Percentiles rank a stretch among this genome's conserved stretches.
Conservation (phyloP, 2,797 vertebrate genomes). For the Clarias fuscus region DNA sequence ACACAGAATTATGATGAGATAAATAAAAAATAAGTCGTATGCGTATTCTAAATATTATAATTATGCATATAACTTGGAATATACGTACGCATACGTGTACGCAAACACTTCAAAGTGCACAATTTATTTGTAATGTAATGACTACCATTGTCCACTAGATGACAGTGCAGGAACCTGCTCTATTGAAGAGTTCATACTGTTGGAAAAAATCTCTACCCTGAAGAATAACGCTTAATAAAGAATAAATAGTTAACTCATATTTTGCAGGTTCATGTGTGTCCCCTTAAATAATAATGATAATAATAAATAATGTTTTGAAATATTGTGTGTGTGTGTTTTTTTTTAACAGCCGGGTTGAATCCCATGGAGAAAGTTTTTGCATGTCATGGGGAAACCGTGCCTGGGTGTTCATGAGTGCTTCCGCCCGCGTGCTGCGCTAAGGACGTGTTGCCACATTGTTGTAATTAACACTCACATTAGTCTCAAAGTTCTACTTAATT, state of each 20-base stretch:
- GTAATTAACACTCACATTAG: not conserved
- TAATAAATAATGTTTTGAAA: not conserved
- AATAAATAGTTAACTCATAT: not conserved
- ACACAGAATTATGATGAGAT: too few species aligned
- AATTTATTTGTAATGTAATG: not conserved
- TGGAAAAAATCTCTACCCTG: not conserved
- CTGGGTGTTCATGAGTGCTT: constrained; percentile 1
- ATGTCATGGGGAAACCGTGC: not conserved
- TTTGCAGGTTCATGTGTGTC: not conserved
- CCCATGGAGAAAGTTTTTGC: constrained; percentile 14
- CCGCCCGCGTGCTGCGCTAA: not conserved
- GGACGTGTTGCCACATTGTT: not conserved
- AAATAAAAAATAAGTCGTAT: too few species aligned
- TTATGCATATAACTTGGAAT: not conserved
- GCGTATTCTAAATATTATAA: not conserved
- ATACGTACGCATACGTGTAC: not conserved
- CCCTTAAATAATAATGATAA: too few species aligned
- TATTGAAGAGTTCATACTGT: not conserved
- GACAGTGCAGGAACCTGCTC: not conserved
- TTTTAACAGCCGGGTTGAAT: not conserved
- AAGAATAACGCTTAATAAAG: not conserved
- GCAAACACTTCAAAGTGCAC: not conserved
- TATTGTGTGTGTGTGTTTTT: too few species aligned
- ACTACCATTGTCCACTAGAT: not conserved
- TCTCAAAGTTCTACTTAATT: not conserved